Base-by-base conservation (phyloP, 2,888 invertebrate species). In the Sinhomidia bicolor region DNA sequence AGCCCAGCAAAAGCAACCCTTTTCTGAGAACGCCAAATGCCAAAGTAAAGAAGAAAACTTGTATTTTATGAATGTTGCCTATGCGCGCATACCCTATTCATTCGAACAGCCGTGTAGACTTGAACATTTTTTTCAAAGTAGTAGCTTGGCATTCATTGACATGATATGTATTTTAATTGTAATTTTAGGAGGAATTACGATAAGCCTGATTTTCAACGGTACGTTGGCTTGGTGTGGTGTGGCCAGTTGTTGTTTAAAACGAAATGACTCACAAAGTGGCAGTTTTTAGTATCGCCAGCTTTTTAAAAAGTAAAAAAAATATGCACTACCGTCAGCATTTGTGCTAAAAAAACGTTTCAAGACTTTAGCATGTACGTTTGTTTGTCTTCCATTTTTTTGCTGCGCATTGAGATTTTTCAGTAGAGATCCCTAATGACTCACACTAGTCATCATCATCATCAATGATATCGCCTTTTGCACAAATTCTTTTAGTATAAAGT, bases 381-480 rank as follows among this genome's bases (percentile, higher is more conserved):
- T 60, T 71, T 41, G 68, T 41, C 36, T 71, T 71, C 17, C 41
- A 20, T 32, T 36, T 41, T 41, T 41, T 17, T 41, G 36, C 12
- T 36, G 41, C 36, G 20, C 68, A 41, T 17, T 20, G 68, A 10
- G 17, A 17, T 36, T 65, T 65, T 71, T 26, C 10, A 29, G 10
- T 1, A 26, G 26, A n/a, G 44, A 60, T 81, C 80, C 41, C 60
- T 62, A 81, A 81, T 81, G 80, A 81, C 80, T 81, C 79, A 79
- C 80, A 81, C 65, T 65, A 23, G 26, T 81, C 80, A 60, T 54
- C 78, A 57, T 41, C 32, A 6, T 26, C 78, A 54, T 12, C 47
- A 23, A 41, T 51, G 51, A 3, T 14, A 12, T 51, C 4, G 17
- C 54, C 17, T 76, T 26, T 29, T 47, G 26, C 10, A 41, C 1